Evolutionary conservation across 2,113 vertebrate genomes (phyloP), one percentile per base, ranked within the genome.

Genomic region (Ptilonorhynchus violaceus): DNA sequence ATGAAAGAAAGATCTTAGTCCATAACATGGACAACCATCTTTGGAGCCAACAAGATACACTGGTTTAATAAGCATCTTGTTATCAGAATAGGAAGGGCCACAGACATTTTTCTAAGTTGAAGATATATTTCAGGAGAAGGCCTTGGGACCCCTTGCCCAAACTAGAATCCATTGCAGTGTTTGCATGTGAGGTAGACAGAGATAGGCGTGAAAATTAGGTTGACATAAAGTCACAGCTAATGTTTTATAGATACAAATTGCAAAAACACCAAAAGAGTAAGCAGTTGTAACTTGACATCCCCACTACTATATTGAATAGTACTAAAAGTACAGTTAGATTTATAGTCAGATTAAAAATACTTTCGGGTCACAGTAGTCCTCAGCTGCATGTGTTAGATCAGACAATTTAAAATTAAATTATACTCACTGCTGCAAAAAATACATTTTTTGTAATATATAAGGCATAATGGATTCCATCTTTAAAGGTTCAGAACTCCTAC

Each of bases 1-100:
- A 95, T 69, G 76, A 96, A 95, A 89, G 37, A 97, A 85, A 95
- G 70, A 91, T 56, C 33, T 81, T 67, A 86, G 47, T 93, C 47
- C 64, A 41, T 81, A 94, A 93, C n/a, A 55, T 47, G 37, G 7
- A 67, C 47, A 70, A 67, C 2, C 0, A 2, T 47, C 33, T 85
- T 85, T 37, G 52, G 15, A 59, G 37, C 10, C 50, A 93, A 30
- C 27, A 70, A 62, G 52, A 25, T 59, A 56, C 44, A 59, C 15
- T 35, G 28, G 21, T 72, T 92, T 80, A 44, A 74, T 17, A 16
- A 86, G 15, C 23, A 33, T 78, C 21, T 80, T 70, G 14, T 74
- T 77, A 59, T 25, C 53, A 81, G 60, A 88, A 72, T 4, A 85
- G 19, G 8, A 84, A 88, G 28, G 24, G 10, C 12, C 25, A 62